Percentiles rank a stretch among this genome's conserved stretches.
These are phyloP conservation scores for Hippopotamyrus pictus DNA, from an alignment of 2,797 vertebrate genomes.

Conservation along the genomic window DNA sequence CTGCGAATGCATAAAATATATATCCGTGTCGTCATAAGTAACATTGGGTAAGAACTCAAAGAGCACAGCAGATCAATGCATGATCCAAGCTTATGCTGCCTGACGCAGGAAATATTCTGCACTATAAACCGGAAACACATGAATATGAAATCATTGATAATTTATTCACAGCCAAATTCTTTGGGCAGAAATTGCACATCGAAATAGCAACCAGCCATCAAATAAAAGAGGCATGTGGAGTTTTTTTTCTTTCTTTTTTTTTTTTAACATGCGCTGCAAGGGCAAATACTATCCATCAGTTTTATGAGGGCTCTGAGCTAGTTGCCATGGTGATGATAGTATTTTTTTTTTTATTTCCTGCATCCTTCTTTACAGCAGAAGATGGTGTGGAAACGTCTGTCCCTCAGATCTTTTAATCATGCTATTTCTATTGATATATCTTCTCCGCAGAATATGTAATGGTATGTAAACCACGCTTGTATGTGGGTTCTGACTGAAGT, in stretches of 20 bases:
- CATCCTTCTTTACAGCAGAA: slow-evolving; percentile 14
- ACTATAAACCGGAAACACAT: slow-evolving; percentile 11
- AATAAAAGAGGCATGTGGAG: slow-evolving; percentile 58
- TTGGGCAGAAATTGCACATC: slow-evolving; percentile 16
- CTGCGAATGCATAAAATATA: not conserved
- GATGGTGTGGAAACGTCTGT: slow-evolving; percentile 13
- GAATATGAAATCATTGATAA: slow-evolving; percentile 16
- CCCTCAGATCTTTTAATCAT: slow-evolving; percentile 25
- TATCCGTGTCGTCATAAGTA: not conserved
- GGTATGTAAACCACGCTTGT: slow-evolving; percentile 12
- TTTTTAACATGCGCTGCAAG: slow-evolving; percentile 71
- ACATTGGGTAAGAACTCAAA: not conserved
- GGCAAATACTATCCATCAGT: slow-evolving; percentile 67
- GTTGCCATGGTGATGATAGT: slow-evolving; percentile 65
- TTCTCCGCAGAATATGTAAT: not conserved
- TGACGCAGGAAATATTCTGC: not conserved
- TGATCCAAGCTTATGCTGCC: not conserved
- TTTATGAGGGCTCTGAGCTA: slow-evolving; percentile 64
- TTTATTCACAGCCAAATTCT: slow-evolving; percentile 12
- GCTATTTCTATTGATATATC: slow-evolving; percentile 20
- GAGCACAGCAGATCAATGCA: not conserved
- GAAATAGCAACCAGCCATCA: slow-evolving; percentile 25
- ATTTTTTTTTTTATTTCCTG: slow-evolving; percentile 19
- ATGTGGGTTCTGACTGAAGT: slow-evolving; percentile 4
- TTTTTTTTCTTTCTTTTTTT: slow-evolving; percentile 50